Base-by-base conservation (phyloP, 2,113 vertebrate species). In the Zapornia atra region DNA sequence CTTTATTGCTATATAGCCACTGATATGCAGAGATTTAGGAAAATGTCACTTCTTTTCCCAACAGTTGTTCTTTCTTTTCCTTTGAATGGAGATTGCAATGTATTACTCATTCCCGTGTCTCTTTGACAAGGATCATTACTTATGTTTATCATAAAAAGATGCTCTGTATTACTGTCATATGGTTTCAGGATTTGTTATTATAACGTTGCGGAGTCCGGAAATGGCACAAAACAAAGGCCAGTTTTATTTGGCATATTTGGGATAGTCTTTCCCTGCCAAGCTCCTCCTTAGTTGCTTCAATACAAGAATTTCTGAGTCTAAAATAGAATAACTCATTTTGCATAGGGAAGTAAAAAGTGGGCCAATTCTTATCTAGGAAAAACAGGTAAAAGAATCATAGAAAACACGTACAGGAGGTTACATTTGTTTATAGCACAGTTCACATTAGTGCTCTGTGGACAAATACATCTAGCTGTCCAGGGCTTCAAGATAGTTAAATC, bases 101-200 rank as follows among this genome's bases (percentile, higher is more conserved):
- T 86, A 82, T 88, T 97, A 91, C 93, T 92, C 91, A 86, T 85
- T 97, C 91, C 79, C 1, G 10, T 81, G 79, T 40, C 80, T 90
- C 50, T 73, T 72, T 96, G 79, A 97, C 71, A 96, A 86, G 97
- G 82, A 91, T 81, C 96, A 90, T 94, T 96, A 94, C 66, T 92
- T 86, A 92, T 82, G 63, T 96, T 96, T 97, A 96, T 92, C 65
- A 82, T 83, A 92, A 82, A 97, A 98, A 95, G 75, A 97, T 96
- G 86, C 56, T 92, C 83, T 85, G 29, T 73, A 89, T 97, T 96
- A 90, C 81, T 93, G 93, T 97, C 86, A 95, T 81, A 94, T 91
- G 88, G 94, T 95, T 96, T 95, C 53, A 69, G 82, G 94, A 88
- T 96, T 96, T 89, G 82, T 94, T 95, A 78, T 86, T 84, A 95